These are phyloP conservation scores for Centruroides sculpturatus DNA, from an alignment of 1,140 invertebrate genomes.

Conservation along the genomic window DNA sequence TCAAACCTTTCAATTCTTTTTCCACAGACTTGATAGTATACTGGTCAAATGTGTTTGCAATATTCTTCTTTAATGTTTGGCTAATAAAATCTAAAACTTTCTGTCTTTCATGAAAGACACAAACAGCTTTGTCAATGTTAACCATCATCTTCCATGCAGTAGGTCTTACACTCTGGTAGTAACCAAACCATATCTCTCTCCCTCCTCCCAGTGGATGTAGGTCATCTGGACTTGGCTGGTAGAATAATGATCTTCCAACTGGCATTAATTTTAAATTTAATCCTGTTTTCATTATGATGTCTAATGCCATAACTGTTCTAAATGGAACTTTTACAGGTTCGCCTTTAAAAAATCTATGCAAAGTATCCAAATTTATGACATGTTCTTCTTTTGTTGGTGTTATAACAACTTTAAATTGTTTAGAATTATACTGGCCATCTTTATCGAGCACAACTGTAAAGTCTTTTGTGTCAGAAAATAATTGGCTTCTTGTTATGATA, in stretches of 20 bases:
- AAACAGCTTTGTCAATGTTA: slow-evolving; percentile 4
- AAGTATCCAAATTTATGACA: slow-evolving; percentile 6
- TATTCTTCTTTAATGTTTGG: neutral
- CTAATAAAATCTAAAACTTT: neutral
- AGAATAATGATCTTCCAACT: neutral
- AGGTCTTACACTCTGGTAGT: neutral
- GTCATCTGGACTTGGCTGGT: neutral
- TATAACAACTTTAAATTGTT: slow-evolving; percentile 5
- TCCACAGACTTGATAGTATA: neutral
- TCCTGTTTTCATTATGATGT: neutral
- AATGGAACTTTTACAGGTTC: neutral
- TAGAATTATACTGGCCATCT: neutral
- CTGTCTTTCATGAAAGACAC: neutral
- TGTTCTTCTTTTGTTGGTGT: slow-evolving; percentile 5
- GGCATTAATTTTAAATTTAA: neutral
- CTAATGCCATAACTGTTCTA: neutral
- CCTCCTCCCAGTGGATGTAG: neutral
- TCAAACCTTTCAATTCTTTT: slow-evolving; percentile 7
- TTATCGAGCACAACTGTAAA: neutral
- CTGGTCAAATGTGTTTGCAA: too few relatives aligned
- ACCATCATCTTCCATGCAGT: slow-evolving; percentile 3
- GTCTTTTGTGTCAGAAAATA: neutral
- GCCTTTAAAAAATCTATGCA: slow-evolving; percentile 5
- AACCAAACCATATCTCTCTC: slow-evolving; percentile 1
- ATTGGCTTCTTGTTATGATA: neutral